Percentiles rank a stretch among this genome's conserved stretches.
phyloP scores from a whole-genome alignment of 2,113 vertebrate genomes.

The Pelecanoides urinatrix region DNA sequence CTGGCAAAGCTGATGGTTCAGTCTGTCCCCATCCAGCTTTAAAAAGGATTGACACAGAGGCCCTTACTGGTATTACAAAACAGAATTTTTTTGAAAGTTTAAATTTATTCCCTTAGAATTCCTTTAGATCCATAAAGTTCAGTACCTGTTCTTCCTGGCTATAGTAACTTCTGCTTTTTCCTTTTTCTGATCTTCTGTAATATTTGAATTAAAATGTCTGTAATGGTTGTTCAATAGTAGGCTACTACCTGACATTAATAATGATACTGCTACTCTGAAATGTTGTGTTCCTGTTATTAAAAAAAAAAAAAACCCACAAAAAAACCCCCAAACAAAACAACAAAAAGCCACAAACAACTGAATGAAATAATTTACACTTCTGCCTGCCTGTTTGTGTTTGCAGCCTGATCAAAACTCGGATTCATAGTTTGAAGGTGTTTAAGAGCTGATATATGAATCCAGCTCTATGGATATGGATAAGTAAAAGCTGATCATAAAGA shows the following conservation, averaged over 20 bases:
- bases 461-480: background rate
- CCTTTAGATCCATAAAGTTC: conserved; percentile 18
- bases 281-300: background rate
- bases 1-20: conserved; percentile 56
- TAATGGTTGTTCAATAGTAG: background rate
- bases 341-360: background rate
- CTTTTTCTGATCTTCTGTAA: background rate
- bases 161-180: background rate
- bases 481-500: background rate
- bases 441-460: background rate
- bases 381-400: background rate
- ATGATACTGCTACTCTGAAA: background rate
- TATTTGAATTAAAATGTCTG: background rate
- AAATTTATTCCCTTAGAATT: background rate
- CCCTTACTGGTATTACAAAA: conserved; percentile 62
- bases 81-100: conserved; percentile 59
- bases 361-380: background rate
- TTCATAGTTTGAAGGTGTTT: background rate
- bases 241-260: background rate
- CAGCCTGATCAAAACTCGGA: background rate
- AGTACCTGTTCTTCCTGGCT: background rate
- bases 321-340: background rate
- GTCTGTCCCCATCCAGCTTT: conserved; percentile 56
- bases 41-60: conserved; percentile 58
- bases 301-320: too few species aligned